A percentile compares a stretch with the other conserved stretches of the same genome.
phyloP scores from a whole-genome alignment of 2,888 invertebrate species.

The Lagria hirta region DNA sequence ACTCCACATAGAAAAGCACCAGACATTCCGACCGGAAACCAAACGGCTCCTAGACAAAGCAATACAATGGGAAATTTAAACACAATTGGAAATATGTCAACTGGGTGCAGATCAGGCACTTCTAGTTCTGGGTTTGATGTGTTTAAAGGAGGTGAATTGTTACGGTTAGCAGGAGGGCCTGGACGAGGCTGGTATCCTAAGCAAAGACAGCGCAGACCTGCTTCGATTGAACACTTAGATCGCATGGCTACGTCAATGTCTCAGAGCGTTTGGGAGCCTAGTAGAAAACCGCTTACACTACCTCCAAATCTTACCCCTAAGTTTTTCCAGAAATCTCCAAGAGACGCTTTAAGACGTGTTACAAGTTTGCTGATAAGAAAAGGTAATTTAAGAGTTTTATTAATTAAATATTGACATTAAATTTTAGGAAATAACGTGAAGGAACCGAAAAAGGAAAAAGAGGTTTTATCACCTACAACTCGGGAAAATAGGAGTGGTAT shows the following conservation, averaged over 20 bases:
- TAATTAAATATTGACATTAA: not conserved
- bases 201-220: conserved; percentile 70
- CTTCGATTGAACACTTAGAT: conserved; percentile 83
- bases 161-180: conserved; percentile 77
- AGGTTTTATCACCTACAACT: conserved; percentile 69
- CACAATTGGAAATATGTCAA: conserved; percentile 56
- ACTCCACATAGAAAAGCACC: conserved; percentile 74
- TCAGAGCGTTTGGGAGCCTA: conserved; percentile 58
- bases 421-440: conserved; percentile 70
- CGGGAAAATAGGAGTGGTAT: conserved; percentile 61
- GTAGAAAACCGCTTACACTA: conserved; percentile 81
- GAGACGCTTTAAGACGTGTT: conserved; percentile 83
- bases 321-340: conserved; percentile 85
- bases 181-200: conserved; percentile 84
- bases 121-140: conserved; percentile 51
- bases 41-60: conserved; percentile 65
- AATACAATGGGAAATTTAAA: conserved; percentile 63
- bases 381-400: conserved; percentile 47
- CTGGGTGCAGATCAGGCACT: conserved; percentile 38
- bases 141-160: conserved; percentile 75
- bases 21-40: conserved; percentile 57
- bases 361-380: conserved; percentile 78
- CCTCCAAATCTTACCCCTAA: conserved; percentile 87
- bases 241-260: conserved; percentile 62
- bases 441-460: conserved; percentile 65